These are phyloP conservation scores for Darevskia nairensis DNA, from an alignment of 2,797 vertebrate species.

Conservation along the genomic window DNA sequence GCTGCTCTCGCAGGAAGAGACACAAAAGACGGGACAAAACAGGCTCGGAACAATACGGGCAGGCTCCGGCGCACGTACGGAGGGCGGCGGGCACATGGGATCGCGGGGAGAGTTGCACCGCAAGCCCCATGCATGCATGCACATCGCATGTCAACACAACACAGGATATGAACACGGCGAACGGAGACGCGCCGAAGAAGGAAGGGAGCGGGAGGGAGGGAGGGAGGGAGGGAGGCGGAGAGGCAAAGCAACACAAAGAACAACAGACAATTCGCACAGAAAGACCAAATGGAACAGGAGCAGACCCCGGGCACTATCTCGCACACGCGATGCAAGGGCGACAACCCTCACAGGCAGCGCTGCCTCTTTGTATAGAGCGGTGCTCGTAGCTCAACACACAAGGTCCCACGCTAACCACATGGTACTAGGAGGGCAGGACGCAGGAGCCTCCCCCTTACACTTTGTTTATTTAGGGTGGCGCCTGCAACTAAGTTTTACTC, in stretches of 20 bases:
- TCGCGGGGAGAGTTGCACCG: background rate
- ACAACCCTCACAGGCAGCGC: background rate
- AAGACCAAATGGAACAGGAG: background rate
- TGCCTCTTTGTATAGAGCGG: background rate
- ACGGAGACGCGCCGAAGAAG: background rate
- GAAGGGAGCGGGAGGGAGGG: background rate
- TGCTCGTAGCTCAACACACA: background rate
- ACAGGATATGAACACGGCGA: background rate
- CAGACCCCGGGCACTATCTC: background rate
- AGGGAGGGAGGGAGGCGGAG: background rate
- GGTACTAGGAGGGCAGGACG: background rate
- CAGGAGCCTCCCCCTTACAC: background rate
- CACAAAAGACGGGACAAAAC: constrained; percentile 35
- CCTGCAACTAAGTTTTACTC: too few relatives aligned
- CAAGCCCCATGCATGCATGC: background rate
- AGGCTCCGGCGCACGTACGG: background rate
- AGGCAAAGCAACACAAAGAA: background rate
- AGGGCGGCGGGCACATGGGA: background rate
- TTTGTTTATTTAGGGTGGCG: too few relatives aligned
- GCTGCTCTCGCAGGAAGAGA: constrained; percentile 5
- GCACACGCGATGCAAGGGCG: background rate
- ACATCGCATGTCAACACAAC: background rate
- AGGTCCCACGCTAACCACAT: background rate
- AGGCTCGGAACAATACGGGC: constrained; percentile 27
- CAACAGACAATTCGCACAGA: background rate